A percentile compares a stretch with the other conserved stretches of the same genome.
Evolutionary conservation across 1,140 invertebrate genomes (phyloP).

Genomic region (Panagrolaimus sp.): DNA sequence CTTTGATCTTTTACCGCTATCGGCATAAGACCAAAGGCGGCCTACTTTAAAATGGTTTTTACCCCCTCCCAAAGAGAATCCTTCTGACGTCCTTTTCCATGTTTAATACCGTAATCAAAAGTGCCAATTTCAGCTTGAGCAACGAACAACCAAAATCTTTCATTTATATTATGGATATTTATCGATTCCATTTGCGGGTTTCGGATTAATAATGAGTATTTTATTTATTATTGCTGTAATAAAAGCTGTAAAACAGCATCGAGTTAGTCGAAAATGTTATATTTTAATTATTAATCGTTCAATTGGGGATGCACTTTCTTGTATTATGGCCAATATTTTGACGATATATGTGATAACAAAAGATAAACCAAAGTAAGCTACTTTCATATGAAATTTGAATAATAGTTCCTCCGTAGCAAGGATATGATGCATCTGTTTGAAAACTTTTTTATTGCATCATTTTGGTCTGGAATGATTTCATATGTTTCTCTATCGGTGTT

Average conservation of each 20-base stretch:
- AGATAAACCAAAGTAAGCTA: conserved; percentile 41
- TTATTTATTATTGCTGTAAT: conserved; percentile 45
- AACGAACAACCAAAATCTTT: not conserved
- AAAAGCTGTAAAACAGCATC: conserved; percentile 44
- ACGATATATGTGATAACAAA: conserved; percentile 35
- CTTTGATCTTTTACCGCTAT: no score
- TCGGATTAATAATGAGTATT: conserved; percentile 39
- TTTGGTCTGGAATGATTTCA: conserved; percentile 53
- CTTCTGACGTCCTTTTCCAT: no score
- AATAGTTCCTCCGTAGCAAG: conserved; percentile 29
- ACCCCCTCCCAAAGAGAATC: no score
- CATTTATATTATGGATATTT: conserved; percentile 46
- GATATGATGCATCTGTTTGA: conserved; percentile 46
- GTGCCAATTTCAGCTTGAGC: not conserved
- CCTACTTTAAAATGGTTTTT: no score
- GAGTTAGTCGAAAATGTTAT: conserved; percentile 51
- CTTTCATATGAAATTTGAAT: conserved; percentile 8
- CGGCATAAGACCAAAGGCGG: no score
- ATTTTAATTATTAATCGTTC: conserved; percentile 49
- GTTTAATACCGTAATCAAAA: no score
- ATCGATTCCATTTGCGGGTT: conserved; percentile 40
- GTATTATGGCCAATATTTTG: conserved; percentile 31
- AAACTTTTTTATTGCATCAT: conserved; percentile 44
- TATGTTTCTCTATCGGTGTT: conserved; percentile 45
- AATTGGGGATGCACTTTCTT: conserved; percentile 48